These are phyloP conservation scores for Dreissena rostriformis DNA, from an alignment of 1,140 invertebrate genomes.

Conservation along the genomic window DNA sequence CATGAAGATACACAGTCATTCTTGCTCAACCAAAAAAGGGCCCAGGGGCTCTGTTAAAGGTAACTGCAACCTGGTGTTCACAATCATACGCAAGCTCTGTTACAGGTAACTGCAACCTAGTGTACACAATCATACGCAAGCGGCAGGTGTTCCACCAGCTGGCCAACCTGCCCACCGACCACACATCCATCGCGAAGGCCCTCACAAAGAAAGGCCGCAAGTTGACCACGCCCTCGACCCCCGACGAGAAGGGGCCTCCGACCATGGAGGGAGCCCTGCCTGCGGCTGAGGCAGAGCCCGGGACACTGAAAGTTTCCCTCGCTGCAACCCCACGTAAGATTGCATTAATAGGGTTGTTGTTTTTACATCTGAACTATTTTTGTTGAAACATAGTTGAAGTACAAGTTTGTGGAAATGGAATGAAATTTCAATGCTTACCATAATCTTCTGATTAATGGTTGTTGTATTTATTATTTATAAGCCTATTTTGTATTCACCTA, in stretches of 20 bases:
- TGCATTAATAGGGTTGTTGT: neutral
- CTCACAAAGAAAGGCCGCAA: constrained; percentile 86
- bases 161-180: constrained; percentile 97
- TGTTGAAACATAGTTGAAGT: neutral
- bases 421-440: neutral
- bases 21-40: too few species aligned
- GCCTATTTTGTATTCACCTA: neutral
- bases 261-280: constrained; percentile 94
- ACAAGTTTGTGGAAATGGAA: neutral
- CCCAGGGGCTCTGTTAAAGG: constrained; percentile 85
- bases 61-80: constrained; percentile 99
- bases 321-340: constrained; percentile 90
- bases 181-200: constrained; percentile 92
- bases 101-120: constrained; percentile 96
- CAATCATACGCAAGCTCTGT: constrained; percentile 94
- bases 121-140: constrained; percentile 99
- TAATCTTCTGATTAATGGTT: neutral
- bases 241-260: constrained; percentile 68
- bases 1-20: too few species aligned
- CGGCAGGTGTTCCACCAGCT: constrained; percentile 98
- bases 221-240: constrained; percentile 65
- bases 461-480: neutral
- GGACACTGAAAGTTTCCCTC: constrained; percentile 91
- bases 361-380: too few species aligned
- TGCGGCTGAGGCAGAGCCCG: constrained; percentile 85